phyloP scores from a whole-genome alignment of 2,888 invertebrate genomes.

The Athetis lepigone region DNA sequence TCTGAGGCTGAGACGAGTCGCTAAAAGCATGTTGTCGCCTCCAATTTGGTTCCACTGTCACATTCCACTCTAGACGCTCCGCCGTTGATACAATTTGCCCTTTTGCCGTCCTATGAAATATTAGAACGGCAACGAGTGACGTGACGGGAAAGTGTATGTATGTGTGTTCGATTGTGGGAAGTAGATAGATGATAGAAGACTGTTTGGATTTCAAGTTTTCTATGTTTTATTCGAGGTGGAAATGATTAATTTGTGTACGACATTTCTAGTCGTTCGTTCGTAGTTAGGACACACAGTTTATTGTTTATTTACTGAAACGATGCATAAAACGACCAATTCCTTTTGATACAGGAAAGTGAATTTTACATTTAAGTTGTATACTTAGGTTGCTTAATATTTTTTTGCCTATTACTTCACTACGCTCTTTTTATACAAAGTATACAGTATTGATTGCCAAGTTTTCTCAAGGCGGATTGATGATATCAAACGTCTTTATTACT shows the following conservation, averaged over 20 bases:
- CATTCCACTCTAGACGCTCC: conserved; percentile 72
- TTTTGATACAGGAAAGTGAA: no score
- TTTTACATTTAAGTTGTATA: no score
- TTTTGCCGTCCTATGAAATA: conserved; percentile 75
- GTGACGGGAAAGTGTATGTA: conserved; percentile 67
- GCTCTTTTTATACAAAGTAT: no score
- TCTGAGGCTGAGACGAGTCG: conserved; percentile 72
- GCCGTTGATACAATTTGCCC: conserved; percentile 82
- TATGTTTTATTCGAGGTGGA: not conserved
- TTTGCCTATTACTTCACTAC: no score
- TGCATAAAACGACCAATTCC: not conserved
- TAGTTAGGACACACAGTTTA: no score
- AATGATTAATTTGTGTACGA: not conserved
- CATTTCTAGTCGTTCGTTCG: not conserved
- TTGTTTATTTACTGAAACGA: no score
- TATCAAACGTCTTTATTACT: no score
- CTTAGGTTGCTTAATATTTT: no score
- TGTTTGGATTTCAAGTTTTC: conserved; percentile 7
- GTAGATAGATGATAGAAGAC: not conserved
- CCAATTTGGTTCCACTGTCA: conserved; percentile 84
- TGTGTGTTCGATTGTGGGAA: conserved; percentile 47
- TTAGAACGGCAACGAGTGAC: conserved; percentile 68
- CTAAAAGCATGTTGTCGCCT: conserved; percentile 89
- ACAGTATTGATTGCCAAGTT: no score
- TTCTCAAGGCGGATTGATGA: no score